Percentiles rank a stretch among this genome's conserved stretches.
Evolutionary conservation across 1,140 invertebrate genomes (phyloP).

Genomic region (Psix sp.): DNA sequence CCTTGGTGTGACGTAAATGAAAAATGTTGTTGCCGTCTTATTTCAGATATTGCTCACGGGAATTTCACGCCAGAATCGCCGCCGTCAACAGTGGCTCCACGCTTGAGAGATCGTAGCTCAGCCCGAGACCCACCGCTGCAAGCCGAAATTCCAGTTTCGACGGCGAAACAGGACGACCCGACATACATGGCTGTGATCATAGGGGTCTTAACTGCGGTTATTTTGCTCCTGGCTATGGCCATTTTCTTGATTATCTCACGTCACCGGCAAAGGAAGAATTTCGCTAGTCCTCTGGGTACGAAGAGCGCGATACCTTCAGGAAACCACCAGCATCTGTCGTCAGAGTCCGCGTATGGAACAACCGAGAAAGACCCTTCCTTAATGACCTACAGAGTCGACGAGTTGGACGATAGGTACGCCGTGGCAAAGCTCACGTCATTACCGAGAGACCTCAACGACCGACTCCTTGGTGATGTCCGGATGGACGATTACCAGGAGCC

Average conservation of each 20-base stretch:
- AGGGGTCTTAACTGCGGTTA: constrained; percentile 81
- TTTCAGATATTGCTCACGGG: constrained; percentile 75
- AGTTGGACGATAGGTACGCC: constrained; percentile 74
- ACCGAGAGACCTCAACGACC: constrained; percentile 74
- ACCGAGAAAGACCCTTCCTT: constrained; percentile 74
- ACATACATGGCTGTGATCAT: constrained; percentile 83
- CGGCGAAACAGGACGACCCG: constrained; percentile 77
- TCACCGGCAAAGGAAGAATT: constrained; percentile 79
- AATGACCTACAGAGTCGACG: constrained; percentile 75
- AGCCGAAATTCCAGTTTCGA: constrained; percentile 72
- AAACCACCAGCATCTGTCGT: constrained; percentile 74
- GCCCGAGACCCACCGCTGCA: constrained; percentile 70
- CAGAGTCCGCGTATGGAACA: constrained; percentile 74
- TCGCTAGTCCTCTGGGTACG: constrained; percentile 75
- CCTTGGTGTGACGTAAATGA: constrained; percentile 45
- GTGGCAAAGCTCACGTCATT: constrained; percentile 73
- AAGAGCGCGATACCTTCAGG: constrained; percentile 73
- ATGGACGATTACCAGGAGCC: constrained; percentile 79
- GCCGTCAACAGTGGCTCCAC: constrained; percentile 72
- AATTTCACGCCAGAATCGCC: constrained; percentile 75
- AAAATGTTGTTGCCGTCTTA: constrained; percentile 48
- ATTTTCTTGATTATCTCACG: constrained; percentile 81
- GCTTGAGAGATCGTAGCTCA: constrained; percentile 74
- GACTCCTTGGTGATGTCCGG: constrained; percentile 73
- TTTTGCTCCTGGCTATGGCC: constrained; percentile 79